Evolutionary conservation across 2,797 vertebrate species (phyloP), one percentile per base, ranked within the genome.

Genomic region (Thripadectes ignobilis): DNA sequence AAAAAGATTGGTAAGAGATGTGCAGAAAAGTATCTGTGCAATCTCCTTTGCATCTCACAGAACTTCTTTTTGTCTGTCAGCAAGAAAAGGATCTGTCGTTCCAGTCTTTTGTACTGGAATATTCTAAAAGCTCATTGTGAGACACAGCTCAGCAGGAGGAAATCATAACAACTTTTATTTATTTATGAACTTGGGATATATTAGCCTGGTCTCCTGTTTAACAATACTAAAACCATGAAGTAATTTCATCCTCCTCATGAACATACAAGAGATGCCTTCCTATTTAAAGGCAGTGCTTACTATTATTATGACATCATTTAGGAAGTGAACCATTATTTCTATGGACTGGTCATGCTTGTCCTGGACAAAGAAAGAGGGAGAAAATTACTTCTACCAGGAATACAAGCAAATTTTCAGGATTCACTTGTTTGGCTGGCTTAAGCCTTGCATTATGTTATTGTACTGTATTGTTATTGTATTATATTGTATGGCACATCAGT

Each of bases 151-250:
- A 80, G 38, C 38, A 57, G 24, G 20, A 87, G 68, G 18, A 85
- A 58, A 92, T 74, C 43, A 36, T 71, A 36, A 46, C 45, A 71
- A 15, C 27, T 74, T 69, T 58, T 75, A 10, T 74, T 76, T 86
- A 24, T 93, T 92, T 62, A 48, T 73, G 52, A 93, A 55, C 45
- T 72, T 67, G 22, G 26, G 17, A 38, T 75, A 63, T 90, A 51
- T 30, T 87, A 72, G 74, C 20, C 23, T 45, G 11, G 1, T 78
- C 20, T 89, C 0, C 17, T 72, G n/a, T 88, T 88, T 43, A 85
- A 45, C 30, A 65, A 2, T 6, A 7, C 48, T 62, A 18, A 54
- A 76, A 43, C 24, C 14, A 7, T 66, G 11, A 12, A 5, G 7
- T 67, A 65, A 67, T 73, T 76, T 85, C 16, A 55, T 85, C 38